Conservation (phyloP, 2,888 invertebrate genomes). For the Anthrax anthrax region DNA sequence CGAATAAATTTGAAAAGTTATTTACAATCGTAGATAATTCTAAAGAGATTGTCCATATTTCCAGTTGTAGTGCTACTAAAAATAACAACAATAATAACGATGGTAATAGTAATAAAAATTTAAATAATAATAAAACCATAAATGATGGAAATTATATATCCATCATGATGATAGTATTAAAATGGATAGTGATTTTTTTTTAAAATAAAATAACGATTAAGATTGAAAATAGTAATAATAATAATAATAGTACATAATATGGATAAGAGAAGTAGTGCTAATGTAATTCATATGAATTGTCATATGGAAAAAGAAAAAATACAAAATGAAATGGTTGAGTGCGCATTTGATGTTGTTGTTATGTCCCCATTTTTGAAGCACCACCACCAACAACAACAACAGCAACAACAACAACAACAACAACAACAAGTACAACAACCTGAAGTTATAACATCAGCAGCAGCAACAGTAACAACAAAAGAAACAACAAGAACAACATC, state of each 20-base stretch:
- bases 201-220: too few species aligned
- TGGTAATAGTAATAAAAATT: too few species aligned
- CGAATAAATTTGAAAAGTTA: not conserved
- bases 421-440: not conserved
- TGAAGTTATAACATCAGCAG: not conserved
- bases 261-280: too few species aligned
- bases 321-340: constrained; percentile 2
- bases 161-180: too few species aligned
- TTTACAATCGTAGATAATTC: not conserved
- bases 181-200: too few species aligned
- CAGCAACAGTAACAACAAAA: constrained; percentile 3
- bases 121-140: too few species aligned
- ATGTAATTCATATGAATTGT: not conserved
- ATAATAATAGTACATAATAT: too few species aligned
- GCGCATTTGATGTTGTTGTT: not conserved
- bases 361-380: not conserved
- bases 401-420: not conserved
- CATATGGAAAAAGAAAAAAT: not conserved
- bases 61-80: too few species aligned
- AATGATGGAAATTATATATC: too few species aligned
- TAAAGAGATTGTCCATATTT: not conserved
- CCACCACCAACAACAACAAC: constrained; percentile 4
- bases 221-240: too few species aligned
- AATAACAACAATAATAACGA: too few species aligned
- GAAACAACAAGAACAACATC: not conserved